phyloP scores from a whole-genome alignment of 1,140 invertebrate species.

The Scaptomyza pallida region DNA sequence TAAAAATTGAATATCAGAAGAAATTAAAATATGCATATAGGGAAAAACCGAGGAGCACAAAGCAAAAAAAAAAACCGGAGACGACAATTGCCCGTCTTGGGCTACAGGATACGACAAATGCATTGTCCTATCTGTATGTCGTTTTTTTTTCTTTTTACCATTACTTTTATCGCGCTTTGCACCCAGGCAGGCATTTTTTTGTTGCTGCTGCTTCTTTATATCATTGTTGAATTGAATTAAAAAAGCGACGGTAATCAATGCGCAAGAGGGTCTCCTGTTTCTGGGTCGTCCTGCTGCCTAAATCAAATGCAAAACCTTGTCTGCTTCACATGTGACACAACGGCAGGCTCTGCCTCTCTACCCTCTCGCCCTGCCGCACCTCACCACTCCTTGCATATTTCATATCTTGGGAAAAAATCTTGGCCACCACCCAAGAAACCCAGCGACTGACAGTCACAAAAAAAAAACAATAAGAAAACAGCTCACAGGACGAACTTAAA shows the following conservation, averaged over 20 bases:
- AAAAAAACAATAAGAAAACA: constrained; percentile 61
- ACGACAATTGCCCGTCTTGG: constrained; percentile 78
- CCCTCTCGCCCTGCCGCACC: constrained; percentile 6
- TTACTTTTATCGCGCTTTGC: constrained; percentile 26
- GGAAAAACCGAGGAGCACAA: constrained; percentile 9
- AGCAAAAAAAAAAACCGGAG: constrained; percentile 34
- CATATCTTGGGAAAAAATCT: constrained; percentile 84
- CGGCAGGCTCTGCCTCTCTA: constrained; percentile 12
- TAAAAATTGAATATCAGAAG: constrained; percentile 55
- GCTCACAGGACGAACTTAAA: constrained; percentile 10
- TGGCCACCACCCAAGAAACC: constrained; percentile 75
- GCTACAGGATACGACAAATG: constrained; percentile 13
- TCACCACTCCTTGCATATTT: constrained; percentile 38
- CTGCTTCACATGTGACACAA: constrained; percentile 74
- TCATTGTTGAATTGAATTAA: constrained; percentile 81
- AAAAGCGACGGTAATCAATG: constrained; percentile 81
- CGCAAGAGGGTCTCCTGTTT: constrained; percentile 54
- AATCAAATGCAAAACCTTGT: constrained; percentile 62
- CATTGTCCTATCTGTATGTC: constrained; percentile 9
- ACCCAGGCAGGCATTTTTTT: constrained; percentile 36
- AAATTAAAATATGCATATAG: neutral
- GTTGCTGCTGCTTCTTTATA: constrained; percentile 50
- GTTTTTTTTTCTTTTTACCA: constrained; percentile 14
- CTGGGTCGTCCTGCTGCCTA: constrained; percentile 44
- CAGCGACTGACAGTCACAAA: constrained; percentile 46